Percentiles rank a stretch among this genome's conserved stretches.
Evolutionary conservation across 2,888 invertebrate genomes (phyloP).

Genomic region (Teleogryllus oceanicus): DNA sequence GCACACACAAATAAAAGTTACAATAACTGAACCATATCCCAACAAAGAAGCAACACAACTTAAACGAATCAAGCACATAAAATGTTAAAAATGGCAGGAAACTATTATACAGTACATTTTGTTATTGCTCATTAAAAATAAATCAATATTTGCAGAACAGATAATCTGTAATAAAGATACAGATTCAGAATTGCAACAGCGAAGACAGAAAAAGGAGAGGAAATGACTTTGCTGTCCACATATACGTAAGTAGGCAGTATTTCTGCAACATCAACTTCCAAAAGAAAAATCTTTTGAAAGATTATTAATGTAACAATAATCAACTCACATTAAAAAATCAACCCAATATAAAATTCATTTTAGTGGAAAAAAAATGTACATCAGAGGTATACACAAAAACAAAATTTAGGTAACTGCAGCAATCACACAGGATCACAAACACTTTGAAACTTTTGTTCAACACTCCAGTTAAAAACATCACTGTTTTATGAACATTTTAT

Average conservation of each 20-base stretch:
- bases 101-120: background rate
- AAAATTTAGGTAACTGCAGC: background rate
- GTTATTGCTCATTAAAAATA: background rate
- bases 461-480: constrained; percentile 12
- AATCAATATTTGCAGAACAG: background rate
- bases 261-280: background rate
- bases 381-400: background rate
- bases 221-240: background rate
- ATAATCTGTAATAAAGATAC: background rate
- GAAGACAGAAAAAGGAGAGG: constrained; percentile 5
- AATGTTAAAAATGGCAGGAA: background rate
- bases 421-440: background rate
- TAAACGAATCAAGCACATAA: background rate
- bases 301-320: background rate
- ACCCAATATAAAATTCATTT: background rate
- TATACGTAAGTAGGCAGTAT: background rate
- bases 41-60: constrained; percentile 1
- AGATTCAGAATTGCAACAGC: background rate
- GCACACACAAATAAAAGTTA: constrained; percentile 8
- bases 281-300: constrained; percentile 8
- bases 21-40: background rate
- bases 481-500: constrained; percentile 5
- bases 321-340: background rate
- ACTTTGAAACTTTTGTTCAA: background rate
- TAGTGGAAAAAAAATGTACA: background rate